Percentiles rank a stretch among this genome's conserved stretches.
Conservation (phyloP, 2,888 invertebrate species). For the Rhingia campestris region DNA sequence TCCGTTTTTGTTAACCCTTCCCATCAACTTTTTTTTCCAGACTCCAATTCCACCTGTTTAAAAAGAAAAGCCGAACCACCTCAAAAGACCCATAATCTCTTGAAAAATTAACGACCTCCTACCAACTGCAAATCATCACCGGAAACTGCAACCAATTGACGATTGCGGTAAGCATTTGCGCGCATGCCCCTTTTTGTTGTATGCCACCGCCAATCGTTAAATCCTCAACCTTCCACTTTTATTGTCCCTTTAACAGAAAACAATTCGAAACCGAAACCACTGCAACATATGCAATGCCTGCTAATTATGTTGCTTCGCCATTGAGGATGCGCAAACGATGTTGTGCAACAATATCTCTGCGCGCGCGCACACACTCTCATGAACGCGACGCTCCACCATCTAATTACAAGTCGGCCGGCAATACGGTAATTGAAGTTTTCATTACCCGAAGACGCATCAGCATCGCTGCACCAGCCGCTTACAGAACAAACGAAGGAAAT, state of each 20-base stretch:
- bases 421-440: constrained; percentile 29
- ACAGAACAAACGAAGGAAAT: constrained; percentile 18
- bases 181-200: background rate
- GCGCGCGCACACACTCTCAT: background rate
- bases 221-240: constrained; percentile 30
- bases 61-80: background rate
- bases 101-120: background rate
- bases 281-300: constrained; percentile 24
- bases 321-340: constrained; percentile 21
- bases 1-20: no score
- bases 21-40: no score
- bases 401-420: constrained; percentile 56
- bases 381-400: constrained; percentile 17
- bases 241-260: constrained; percentile 30
- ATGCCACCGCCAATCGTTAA: constrained; percentile 6
- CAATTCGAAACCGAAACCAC: constrained; percentile 14
- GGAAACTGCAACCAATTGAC: constrained; percentile 15
- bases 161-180: background rate
- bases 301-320: constrained; percentile 41
- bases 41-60: no score
- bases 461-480: no score
- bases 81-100: background rate
- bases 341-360: constrained; percentile 8
- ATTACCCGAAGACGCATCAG: constrained; percentile 4
- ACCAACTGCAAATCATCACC: constrained; percentile 6